Evolutionary conservation across 2,888 invertebrate genomes (phyloP).

Genomic region (Himalopsyche tibetana): DNA sequence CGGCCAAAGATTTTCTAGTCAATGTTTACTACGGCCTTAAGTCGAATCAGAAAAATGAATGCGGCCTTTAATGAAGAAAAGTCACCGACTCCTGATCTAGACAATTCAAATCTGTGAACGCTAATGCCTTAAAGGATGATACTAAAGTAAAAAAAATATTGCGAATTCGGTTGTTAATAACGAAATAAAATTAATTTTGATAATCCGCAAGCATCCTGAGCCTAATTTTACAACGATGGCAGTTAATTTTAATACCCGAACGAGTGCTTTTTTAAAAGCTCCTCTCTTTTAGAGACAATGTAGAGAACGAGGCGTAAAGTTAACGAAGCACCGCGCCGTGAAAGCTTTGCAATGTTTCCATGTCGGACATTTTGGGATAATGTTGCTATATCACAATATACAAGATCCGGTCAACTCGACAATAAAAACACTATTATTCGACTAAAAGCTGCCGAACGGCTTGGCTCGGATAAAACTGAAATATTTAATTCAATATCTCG

Average conservation of each 20-base stretch:
- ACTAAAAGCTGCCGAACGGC: conserved; percentile 16
- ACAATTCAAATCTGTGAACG: too few species aligned
- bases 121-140: not conserved
- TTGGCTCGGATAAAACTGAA: not conserved
- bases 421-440: conserved; percentile 6
- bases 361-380: conserved; percentile 31
- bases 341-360: conserved; percentile 39
- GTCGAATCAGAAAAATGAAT: too few species aligned
- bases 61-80: too few species aligned
- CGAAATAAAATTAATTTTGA: conserved; percentile 8
- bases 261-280: conserved; percentile 25
- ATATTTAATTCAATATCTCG: not conserved
- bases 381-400: not conserved
- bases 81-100: too few species aligned
- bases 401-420: conserved; percentile 4
- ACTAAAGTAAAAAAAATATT: not conserved
- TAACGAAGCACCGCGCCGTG: conserved; percentile 36
- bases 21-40: too few species aligned
- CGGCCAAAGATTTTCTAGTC: too few species aligned
- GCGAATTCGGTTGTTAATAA: not conserved
- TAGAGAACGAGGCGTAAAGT: conserved; percentile 2
- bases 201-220: not conserved
- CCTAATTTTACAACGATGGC: not conserved
- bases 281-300: conserved; percentile 18
- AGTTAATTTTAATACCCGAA: conserved; percentile 6